These are phyloP conservation scores for Ichneumon xanthorius DNA, from an alignment of 2,888 invertebrate species.

Conservation along the genomic window DNA sequence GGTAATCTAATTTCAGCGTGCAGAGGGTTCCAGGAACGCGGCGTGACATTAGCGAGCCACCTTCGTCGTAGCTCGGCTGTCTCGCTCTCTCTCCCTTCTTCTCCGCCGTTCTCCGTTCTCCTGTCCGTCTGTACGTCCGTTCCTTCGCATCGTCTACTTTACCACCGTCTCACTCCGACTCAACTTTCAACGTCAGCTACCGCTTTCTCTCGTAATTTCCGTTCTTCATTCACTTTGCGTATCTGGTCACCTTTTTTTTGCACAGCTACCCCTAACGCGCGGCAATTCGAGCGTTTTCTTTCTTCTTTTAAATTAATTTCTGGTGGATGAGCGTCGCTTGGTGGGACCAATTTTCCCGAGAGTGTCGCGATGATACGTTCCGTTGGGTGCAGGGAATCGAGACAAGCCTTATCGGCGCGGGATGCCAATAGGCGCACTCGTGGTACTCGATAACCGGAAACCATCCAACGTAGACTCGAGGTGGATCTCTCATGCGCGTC, in stretches of 20 bases:
- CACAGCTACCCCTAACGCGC: background rate
- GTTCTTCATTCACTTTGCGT: slow-evolving; percentile 30
- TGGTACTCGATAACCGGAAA: background rate
- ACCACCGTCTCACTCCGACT: slow-evolving; percentile 26
- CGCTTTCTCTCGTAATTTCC: slow-evolving; percentile 18
- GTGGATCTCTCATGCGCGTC: background rate
- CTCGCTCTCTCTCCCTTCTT: slow-evolving; percentile 5
- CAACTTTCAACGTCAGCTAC: slow-evolving; percentile 13
- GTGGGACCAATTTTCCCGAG: background rate
- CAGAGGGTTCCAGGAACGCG: slow-evolving; percentile 83
- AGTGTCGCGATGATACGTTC: background rate
- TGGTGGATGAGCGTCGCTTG: background rate
- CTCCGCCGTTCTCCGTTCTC: slow-evolving; percentile 19
- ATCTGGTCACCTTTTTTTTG: background rate
- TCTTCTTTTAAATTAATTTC: background rate
- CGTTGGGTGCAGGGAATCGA: background rate
- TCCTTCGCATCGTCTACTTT: slow-evolving; percentile 55
- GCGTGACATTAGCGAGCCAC: slow-evolving; percentile 82
- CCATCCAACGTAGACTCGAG: background rate
- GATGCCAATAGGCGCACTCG: background rate
- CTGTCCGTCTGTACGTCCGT: slow-evolving; percentile 47
- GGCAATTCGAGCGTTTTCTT: background rate
- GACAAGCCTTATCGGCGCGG: background rate
- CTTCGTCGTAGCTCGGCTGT: slow-evolving; percentile 64
- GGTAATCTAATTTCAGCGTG: slow-evolving; percentile 84